Evolutionary conservation across 2,888 invertebrate genomes (phyloP).

Genomic region (Eledona agricola): DNA sequence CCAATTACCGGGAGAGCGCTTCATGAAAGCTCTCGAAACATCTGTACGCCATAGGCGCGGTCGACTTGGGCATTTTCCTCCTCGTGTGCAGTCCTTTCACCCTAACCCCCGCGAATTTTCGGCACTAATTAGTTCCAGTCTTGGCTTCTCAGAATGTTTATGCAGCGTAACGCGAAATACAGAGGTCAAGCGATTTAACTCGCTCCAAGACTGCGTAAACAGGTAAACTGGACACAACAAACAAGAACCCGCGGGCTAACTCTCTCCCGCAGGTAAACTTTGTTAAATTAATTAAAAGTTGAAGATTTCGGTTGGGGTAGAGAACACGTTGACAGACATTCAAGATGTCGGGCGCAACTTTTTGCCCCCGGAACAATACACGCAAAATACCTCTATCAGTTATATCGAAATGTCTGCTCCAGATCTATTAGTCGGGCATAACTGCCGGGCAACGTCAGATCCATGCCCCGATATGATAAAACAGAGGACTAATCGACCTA

Average conservation of each 20-base stretch:
- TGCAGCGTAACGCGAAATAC: conserved; percentile 53
- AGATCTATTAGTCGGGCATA: conserved; percentile 58
- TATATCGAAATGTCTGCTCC: conserved; percentile 60
- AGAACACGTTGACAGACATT: conserved; percentile 23
- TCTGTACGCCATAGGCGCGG: no score
- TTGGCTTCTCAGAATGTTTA: conserved; percentile 50
- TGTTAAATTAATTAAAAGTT: conserved; percentile 30
- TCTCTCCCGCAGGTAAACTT: conserved; percentile 42
- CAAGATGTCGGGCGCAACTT: conserved; percentile 23
- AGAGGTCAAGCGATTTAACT: conserved; percentile 55
- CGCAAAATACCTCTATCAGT: conserved; percentile 51
- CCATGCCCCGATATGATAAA: conserved; percentile 57
- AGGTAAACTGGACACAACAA: conserved; percentile 54
- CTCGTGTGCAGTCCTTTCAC: no score
- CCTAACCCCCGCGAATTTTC: conserved; percentile 26
- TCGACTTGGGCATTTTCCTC: no score
- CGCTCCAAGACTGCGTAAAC: conserved; percentile 50
- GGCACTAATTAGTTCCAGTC: conserved; percentile 52
- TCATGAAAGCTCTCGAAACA: no score
- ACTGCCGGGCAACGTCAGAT: conserved; percentile 57
- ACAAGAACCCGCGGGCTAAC: no score
- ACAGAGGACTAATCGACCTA: conserved; percentile 53
- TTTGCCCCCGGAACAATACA: conserved; percentile 33
- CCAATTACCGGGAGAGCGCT: no score
- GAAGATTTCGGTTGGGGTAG: conserved; percentile 9